These are phyloP conservation scores for Corythoichthys haematopterus DNA, from an alignment of 2,113 vertebrate species.

Conservation along the genomic window DNA sequence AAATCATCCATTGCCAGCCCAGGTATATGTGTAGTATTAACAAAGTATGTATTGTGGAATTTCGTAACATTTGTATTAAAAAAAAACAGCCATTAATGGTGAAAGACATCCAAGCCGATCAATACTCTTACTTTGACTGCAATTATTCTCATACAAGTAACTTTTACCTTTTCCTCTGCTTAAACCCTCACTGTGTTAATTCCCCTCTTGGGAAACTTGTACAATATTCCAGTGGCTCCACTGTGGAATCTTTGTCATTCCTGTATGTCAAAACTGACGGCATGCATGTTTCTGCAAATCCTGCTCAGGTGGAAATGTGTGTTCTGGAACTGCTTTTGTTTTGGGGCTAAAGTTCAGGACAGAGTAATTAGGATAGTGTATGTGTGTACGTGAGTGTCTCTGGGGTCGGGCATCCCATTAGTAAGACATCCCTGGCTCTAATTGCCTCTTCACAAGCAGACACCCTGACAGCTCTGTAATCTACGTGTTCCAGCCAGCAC, in stretches of 20 bases:
- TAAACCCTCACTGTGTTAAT: constrained; percentile 29
- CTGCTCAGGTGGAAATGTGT: constrained; percentile 15
- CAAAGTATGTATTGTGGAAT: too few relatives aligned
- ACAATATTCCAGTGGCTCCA: constrained; percentile 34
- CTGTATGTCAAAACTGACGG: constrained; percentile 55
- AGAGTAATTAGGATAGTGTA: constrained; percentile 8
- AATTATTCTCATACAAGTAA: background rate
- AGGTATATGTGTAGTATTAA: too few relatives aligned
- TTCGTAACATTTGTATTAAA: too few relatives aligned
- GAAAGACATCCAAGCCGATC: background rate
- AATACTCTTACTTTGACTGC: background rate
- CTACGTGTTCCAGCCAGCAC: constrained; percentile 46
- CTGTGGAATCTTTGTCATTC: constrained; percentile 57
- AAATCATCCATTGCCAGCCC: too few relatives aligned
- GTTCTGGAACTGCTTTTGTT: constrained; percentile 27
- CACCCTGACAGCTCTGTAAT: constrained; percentile 61
- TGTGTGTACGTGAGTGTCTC: constrained; percentile 21
- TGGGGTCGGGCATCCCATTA: constrained; percentile 55
- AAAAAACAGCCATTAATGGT: too few relatives aligned
- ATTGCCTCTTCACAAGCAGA: constrained; percentile 50
- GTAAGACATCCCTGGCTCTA: constrained; percentile 52
- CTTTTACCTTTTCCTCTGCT: background rate
- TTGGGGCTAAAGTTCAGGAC: constrained; percentile 28
- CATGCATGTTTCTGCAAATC: constrained; percentile 61
- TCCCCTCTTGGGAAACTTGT: constrained; percentile 25